Evolutionary conservation across 1,140 invertebrate species (phyloP).

Genomic region (Drosophila pallidifrons): DNA sequence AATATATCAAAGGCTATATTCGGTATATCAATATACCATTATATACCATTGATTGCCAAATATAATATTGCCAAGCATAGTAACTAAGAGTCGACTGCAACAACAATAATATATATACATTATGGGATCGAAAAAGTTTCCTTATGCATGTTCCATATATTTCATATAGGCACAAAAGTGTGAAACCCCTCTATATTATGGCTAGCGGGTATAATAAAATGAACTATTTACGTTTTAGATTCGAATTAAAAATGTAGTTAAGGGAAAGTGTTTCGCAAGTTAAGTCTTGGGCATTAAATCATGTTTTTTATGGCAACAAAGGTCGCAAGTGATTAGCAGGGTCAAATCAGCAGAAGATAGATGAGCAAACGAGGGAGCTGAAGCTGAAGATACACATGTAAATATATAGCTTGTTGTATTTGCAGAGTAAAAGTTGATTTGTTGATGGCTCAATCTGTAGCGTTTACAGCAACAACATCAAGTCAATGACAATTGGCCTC

Average conservation of each 20-base stretch:
- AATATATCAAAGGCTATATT: too few species aligned
- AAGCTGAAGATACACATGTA: not conserved
- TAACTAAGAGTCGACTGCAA: too few species aligned
- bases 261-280: constrained; percentile 8
- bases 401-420: constrained; percentile 11
- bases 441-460: constrained; percentile 62
- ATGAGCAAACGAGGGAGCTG: not conserved
- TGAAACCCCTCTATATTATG: too few species aligned
- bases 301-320: constrained; percentile 7
- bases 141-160: too few species aligned
- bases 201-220: too few species aligned
- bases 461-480: not conserved
- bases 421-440: constrained; percentile 53
- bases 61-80: too few species aligned
- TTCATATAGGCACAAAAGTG: too few species aligned
- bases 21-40: too few species aligned
- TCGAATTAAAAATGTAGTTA: not conserved
- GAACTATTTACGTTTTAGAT: not conserved
- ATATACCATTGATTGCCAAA: too few species aligned
- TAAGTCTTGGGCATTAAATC: constrained; percentile 3
- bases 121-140: too few species aligned
- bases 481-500: constrained; percentile 55
- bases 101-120: too few species aligned
- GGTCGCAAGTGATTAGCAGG: constrained; percentile 30
- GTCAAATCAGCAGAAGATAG: not conserved